A percentile compares a stretch with the other conserved stretches of the same genome.
Conservation (phyloP, 2,888 invertebrate genomes). For the Cancer borealis region DNA sequence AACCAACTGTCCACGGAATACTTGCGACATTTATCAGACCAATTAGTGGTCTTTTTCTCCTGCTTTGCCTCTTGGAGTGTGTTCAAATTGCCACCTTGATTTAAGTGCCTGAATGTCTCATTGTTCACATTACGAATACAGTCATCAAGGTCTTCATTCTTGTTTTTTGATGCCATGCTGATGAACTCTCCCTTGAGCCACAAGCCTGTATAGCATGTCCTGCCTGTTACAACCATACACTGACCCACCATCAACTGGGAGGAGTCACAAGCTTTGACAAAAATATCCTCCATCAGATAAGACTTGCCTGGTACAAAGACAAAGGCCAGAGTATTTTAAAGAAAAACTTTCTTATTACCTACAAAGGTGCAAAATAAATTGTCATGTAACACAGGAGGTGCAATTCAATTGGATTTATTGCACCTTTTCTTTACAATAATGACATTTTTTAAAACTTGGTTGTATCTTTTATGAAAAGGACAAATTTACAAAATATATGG, state of each 20-base stretch:
- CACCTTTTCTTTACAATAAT: neutral
- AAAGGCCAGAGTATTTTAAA: neutral
- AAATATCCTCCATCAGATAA: slow-evolving; percentile 16
- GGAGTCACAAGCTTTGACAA: neutral
- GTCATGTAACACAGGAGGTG: neutral
- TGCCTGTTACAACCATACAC: neutral
- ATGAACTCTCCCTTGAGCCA: neutral
- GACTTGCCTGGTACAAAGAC: neutral
- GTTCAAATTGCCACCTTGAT: slow-evolving; percentile 67
- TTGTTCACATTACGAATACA: slow-evolving; percentile 70
- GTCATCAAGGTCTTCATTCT: slow-evolving; percentile 64
- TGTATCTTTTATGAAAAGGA: neutral
- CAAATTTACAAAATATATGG: neutral
- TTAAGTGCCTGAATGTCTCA: slow-evolving; percentile 56
- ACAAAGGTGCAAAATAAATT: neutral
- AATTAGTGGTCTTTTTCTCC: neutral
- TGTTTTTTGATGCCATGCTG: slow-evolving; percentile 64
- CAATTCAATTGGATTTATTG: neutral
- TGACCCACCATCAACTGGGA: neutral
- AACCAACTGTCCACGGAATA: slow-evolving; percentile 42
- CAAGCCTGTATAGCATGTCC: neutral
- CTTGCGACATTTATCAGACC: neutral
- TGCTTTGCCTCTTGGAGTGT: slow-evolving; percentile 38
- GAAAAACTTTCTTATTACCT: neutral
- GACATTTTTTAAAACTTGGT: neutral